Conservation (phyloP, 2,888 invertebrate genomes). For the Lottia scabra region DNA sequence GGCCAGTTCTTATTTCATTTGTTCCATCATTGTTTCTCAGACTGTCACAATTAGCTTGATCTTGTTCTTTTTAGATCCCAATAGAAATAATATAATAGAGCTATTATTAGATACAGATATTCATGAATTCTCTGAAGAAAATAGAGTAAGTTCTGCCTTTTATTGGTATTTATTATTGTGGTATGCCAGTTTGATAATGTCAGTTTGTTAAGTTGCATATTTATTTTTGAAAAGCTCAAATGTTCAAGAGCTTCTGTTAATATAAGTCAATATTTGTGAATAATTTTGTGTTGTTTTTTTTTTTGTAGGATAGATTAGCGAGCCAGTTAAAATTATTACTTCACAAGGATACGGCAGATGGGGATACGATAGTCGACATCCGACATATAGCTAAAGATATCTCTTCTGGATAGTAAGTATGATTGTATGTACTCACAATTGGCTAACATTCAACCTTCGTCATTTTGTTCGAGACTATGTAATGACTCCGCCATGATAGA, state of each 20-base stretch:
- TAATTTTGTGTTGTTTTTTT: not conserved
- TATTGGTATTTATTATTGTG: not conserved
- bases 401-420: conserved; percentile 58
- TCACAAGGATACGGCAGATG: conserved; percentile 61
- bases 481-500: no score
- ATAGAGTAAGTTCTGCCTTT: conserved; percentile 71
- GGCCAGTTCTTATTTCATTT: no score
- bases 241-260: no score
- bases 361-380: conserved; percentile 72
- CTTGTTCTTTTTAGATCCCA: conserved; percentile 75
- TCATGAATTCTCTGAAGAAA: conserved; percentile 77
- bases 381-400: conserved; percentile 73
- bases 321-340: conserved; percentile 85
- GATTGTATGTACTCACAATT: no score
- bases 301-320: conserved; percentile 75
- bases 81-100: conserved; percentile 83
- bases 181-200: no score
- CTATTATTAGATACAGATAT: conserved; percentile 84
- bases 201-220: no score
- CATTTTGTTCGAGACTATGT: no score
- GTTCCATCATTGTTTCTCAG: no score
- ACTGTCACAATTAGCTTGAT: no score
- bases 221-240: no score
- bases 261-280: no score
- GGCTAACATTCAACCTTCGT: no score